These are phyloP conservation scores for Glareola pratincola DNA, from an alignment of 2,113 vertebrate species.

Conservation along the genomic window DNA sequence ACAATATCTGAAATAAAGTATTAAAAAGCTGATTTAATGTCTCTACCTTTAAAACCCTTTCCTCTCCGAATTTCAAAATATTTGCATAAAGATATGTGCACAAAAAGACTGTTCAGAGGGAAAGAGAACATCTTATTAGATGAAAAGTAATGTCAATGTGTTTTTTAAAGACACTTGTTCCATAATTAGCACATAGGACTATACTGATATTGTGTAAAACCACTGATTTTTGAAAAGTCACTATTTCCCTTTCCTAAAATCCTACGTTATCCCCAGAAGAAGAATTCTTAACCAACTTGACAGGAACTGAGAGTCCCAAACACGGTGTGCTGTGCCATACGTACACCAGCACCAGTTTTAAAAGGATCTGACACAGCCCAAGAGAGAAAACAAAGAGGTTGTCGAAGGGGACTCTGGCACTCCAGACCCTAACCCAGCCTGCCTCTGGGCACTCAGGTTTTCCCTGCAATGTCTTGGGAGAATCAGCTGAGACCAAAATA, in stretches of 20 bases:
- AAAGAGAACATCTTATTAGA: neutral
- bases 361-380: neutral
- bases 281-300: neutral
- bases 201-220: neutral
- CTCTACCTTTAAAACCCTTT: neutral
- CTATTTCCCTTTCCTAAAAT: neutral
- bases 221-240: neutral
- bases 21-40: neutral
- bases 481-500: rapidly evolving
- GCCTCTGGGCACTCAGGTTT: neutral
- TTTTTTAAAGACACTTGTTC: neutral
- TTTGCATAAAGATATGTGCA: neutral
- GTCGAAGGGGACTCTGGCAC: neutral
- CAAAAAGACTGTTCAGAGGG: neutral
- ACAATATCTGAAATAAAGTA: neutral
- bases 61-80: neutral
- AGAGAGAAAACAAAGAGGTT: neutral
- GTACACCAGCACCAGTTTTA: rapidly evolving
- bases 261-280: neutral
- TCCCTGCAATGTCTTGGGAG: neutral
- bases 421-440: neutral
- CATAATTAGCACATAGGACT: neutral
- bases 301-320: neutral
- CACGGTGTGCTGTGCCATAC: neutral
- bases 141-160: neutral